phyloP scores from a whole-genome alignment of 2,888 invertebrate genomes.

The Nomada flava region DNA sequence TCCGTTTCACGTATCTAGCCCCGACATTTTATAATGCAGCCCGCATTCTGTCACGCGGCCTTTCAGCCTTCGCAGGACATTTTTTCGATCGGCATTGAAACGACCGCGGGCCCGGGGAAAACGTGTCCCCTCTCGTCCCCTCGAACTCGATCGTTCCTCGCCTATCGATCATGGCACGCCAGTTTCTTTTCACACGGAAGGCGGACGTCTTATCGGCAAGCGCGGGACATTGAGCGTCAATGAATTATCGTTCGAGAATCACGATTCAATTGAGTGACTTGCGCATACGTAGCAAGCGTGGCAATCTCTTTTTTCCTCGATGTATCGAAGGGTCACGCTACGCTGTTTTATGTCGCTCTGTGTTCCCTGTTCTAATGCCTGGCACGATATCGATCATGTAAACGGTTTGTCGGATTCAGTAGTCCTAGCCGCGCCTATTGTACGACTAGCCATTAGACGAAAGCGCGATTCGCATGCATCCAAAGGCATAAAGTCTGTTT shows the following conservation, averaged over 20 bases:
- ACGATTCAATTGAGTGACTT: no score
- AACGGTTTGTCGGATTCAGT: no score
- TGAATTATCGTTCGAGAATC: background rate
- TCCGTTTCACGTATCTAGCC: constrained; percentile 32
- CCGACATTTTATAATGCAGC: constrained; percentile 57
- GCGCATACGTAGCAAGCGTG: no score
- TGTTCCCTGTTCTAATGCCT: no score
- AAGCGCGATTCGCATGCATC: background rate
- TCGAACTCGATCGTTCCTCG: background rate
- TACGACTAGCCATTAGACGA: background rate
- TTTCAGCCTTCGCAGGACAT: constrained; percentile 41
- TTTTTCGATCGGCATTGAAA: constrained; percentile 33
- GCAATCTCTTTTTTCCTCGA: no score
- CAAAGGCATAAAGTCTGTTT: background rate
- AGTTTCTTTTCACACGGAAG: background rate
- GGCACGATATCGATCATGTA: no score
- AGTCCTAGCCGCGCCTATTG: background rate
- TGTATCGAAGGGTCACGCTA: no score
- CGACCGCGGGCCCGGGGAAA: background rate
- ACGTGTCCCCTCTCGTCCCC: background rate
- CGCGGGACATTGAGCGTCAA: background rate
- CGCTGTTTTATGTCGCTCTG: no score
- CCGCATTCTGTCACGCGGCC: constrained; percentile 30
- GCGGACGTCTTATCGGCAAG: constrained; percentile 11
- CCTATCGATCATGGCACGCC: background rate